These are phyloP conservation scores for Drosophila sulfurigaster DNA, from an alignment of 1,140 invertebrate genomes.

Conservation along the genomic window DNA sequence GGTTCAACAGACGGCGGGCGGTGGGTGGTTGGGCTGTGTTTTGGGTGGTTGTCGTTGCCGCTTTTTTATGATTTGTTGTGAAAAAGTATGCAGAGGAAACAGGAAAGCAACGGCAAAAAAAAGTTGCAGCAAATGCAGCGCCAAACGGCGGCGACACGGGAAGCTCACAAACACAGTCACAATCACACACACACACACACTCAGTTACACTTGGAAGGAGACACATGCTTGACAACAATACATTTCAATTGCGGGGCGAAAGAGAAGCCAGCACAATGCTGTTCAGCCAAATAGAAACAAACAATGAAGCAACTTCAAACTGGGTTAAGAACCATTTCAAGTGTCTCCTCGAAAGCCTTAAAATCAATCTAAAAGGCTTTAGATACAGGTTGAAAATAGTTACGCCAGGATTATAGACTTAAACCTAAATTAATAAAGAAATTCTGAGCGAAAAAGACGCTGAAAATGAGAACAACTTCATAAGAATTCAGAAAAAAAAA, in stretches of 20 bases:
- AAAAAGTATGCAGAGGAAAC: constrained; percentile 78
- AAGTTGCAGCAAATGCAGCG: constrained; percentile 61
- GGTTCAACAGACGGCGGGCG: constrained; percentile 18
- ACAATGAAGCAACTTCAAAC: constrained; percentile 27
- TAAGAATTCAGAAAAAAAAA: no score
- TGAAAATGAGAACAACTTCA: background rate
- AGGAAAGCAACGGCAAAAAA: constrained; percentile 60
- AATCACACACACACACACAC: constrained; percentile 16
- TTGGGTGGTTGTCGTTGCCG: constrained; percentile 38
- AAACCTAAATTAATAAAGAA: background rate
- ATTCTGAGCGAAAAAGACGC: background rate
- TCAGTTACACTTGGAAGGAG: constrained; percentile 20
- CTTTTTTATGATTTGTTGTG: constrained; percentile 83
- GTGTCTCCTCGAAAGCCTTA: background rate
- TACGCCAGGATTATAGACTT: background rate
- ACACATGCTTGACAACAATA: constrained; percentile 55
- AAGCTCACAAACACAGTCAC: constrained; percentile 26
- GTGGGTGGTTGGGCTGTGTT: constrained; percentile 35
- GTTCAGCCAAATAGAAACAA: constrained; percentile 39
- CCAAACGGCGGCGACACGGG: constrained; percentile 63
- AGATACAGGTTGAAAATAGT: background rate
- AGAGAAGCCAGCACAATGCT: constrained; percentile 5
- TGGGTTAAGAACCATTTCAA: constrained; percentile 36
- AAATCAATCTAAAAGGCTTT: constrained; percentile 19
- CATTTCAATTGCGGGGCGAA: constrained; percentile 28